Evolutionary conservation across 2,797 vertebrate genomes (phyloP), one percentile per base, ranked within the genome.

Genomic region (Remorina albescens): DNA sequence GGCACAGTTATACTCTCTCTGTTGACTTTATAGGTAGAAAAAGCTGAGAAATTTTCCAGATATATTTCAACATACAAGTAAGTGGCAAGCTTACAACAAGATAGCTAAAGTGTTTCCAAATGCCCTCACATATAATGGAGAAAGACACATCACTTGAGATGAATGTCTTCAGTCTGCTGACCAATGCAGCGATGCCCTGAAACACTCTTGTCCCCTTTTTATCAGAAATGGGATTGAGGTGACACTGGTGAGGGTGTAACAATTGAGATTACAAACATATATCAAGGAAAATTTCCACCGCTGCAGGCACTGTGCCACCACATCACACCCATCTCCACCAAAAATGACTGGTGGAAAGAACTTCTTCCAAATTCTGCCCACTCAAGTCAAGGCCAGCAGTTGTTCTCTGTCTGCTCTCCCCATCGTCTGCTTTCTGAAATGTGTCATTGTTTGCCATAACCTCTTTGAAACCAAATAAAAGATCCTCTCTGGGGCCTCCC

Each of bases 371-470:
- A 32, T 46, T 11, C 23, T 51, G 69, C 6, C 63, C 37, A 2
- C 30, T 10, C n/a, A 59, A 61, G 32, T 32, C 56, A 60, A 67
- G 26, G 50, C 50, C 49, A 67, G 50, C 56, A 41, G 32, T 49
- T 71, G 23, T 51, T 13, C 57, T 68, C 30, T 23, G 50, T 26
- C 30, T 30, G 30, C 30, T 30, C 30, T 30, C 28, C 44, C 8
- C 21, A 50, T 21, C 11, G 18, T 67, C 18, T 2, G 1, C 74
- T 65, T 58, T 28, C 46, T 64, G 47, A 70, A 58, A 44, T 54
- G 46, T 53, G 23, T 64, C 46, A 64, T 44, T 30, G 47, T 53
- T 65, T 59, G 67, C 54, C 28, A 47, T 47, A 36, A 65, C 19
- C 12, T 59, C 30, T 19, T 6, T 46, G 23, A 54, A 59, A 25